Conservation (phyloP, 1,140 invertebrate species). For the Rhagoletis pomonella region DNA sequence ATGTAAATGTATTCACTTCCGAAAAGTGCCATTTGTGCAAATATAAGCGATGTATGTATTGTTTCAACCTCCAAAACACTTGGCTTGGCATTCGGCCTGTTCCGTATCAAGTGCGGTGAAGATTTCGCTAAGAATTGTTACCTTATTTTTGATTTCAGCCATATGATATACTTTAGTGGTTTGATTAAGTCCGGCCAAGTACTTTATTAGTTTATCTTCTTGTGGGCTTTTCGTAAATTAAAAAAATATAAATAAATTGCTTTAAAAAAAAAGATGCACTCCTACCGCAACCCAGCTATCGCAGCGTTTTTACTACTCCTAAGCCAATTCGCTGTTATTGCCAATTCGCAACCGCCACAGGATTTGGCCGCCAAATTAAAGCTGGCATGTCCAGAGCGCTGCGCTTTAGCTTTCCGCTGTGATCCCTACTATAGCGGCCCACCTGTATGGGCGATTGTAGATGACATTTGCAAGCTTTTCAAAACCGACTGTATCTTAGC, state of each 20-base stretch:
- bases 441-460: conserved; percentile 28
- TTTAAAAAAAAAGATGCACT: not conserved
- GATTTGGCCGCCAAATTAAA: not conserved
- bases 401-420: conserved; percentile 16
- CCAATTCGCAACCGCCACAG: not conserved
- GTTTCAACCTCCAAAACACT: not conserved
- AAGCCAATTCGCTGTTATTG: not conserved
- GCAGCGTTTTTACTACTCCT: not conserved
- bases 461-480: conserved; percentile 38
- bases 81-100: not conserved
- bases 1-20: too few relatives aligned
- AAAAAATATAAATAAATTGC: not conserved
- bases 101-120: not conserved
- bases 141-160: not conserved
- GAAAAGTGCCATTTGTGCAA: conserved; percentile 2
- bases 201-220: not conserved
- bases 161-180: not conserved
- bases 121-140: not conserved
- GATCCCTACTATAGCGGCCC: conserved; percentile 23
- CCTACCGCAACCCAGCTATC: not conserved
- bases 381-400: not conserved
- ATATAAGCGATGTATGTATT: not conserved
- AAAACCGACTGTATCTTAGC: conserved; percentile 31
- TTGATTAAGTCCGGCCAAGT: not conserved
- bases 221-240: not conserved